A percentile compares a stretch with the other conserved stretches of the same genome.
Conservation (phyloP, 2,797 vertebrate genomes). For the Phoeniculus purpureus region DNA sequence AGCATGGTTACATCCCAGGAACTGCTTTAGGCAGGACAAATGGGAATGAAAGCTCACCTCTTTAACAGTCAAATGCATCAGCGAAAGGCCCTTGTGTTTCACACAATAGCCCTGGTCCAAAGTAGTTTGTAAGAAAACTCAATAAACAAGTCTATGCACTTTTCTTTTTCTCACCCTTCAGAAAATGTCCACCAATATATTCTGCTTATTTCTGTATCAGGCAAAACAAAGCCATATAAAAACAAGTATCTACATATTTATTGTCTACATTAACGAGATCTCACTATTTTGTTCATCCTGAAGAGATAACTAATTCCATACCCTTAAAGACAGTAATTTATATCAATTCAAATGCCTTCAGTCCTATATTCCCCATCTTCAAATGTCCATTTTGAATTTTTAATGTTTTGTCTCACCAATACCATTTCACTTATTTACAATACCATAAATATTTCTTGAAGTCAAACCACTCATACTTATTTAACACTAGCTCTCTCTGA, state of each 20-base stretch:
- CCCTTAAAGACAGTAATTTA: background rate
- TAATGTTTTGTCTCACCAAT: background rate
- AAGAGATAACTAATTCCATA: background rate
- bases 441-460: background rate
- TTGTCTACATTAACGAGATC: background rate
- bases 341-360: background rate
- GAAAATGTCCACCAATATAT: background rate
- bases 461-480: background rate
- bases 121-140: background rate
- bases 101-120: background rate
- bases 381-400: background rate
- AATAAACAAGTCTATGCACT: background rate
- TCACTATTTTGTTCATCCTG: background rate
- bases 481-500: background rate
- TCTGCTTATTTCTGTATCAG: background rate
- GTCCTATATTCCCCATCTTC: background rate
- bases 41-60: background rate
- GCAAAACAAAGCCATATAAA: background rate
- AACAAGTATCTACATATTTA: background rate
- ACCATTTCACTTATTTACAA: background rate
- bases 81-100: background rate
- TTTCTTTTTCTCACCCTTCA: background rate
- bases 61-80: background rate
- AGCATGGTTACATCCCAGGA: background rate
- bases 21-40: background rate